Evolutionary conservation across 2,113 vertebrate genomes (phyloP).

Genomic region (Trochalopteron elliotii): DNA sequence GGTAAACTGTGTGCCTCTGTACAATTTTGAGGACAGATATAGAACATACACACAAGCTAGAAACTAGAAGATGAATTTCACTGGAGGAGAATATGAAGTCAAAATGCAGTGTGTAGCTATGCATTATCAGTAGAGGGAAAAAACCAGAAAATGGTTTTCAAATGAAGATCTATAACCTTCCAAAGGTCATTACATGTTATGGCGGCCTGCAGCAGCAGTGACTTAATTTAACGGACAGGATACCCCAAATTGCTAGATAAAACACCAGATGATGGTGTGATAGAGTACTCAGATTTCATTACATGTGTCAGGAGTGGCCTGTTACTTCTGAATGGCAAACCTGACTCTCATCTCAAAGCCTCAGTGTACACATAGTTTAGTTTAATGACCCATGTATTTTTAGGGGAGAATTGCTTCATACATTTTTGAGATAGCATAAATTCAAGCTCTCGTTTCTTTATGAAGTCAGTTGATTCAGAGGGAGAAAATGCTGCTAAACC

Average conservation of each 20-base stretch:
- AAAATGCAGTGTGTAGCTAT: background rate
- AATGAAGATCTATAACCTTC: background rate
- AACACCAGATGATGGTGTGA: background rate
- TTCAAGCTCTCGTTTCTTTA: background rate
- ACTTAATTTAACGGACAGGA: background rate
- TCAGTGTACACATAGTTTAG: background rate
- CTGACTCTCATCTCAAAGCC: background rate
- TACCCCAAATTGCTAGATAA: background rate
- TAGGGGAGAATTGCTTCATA: background rate
- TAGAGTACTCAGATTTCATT: background rate
- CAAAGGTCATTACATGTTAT: background rate
- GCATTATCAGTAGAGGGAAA: background rate
- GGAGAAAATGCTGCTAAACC: background rate
- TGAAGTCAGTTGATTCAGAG: background rate
- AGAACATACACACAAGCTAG: rapidly evolving
- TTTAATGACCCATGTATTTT: background rate
- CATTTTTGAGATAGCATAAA: background rate
- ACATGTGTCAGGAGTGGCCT: background rate
- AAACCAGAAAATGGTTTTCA: background rate
- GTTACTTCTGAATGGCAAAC: background rate
- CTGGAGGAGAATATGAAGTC: background rate
- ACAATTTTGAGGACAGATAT: background rate
- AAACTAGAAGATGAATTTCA: background rate
- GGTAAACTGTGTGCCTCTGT: background rate
- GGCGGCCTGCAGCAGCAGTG: background rate